Base-by-base conservation (phyloP, 2,888 invertebrate species). In the Lysandra bellargus region DNA sequence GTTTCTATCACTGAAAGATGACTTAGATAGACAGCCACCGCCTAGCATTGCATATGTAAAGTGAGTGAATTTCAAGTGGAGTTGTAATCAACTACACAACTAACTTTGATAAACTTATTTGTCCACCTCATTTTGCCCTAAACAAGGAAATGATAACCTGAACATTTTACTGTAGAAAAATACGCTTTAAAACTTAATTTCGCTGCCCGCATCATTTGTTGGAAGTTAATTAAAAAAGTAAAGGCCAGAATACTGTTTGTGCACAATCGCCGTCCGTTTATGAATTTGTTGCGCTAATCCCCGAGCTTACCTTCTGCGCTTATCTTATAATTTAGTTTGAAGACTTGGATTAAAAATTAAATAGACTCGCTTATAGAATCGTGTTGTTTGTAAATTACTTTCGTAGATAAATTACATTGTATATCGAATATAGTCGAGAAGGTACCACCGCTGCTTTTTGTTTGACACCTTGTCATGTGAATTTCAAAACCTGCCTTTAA, bases 251-350 rank as follows among this genome's bases (percentile, higher is more conserved):
- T 57, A 23, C 30, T 12, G 23, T 23, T 23, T 53, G 17, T 23
- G 30, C 49, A 76, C 53, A 76, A 53, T 76, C 76, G 53, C 76
- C 30, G 53, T 44, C 40, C 44, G 49, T 5, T 76, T 76, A 57
- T 53, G 33, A 76, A 76, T 53, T 76, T 76, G 76, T 57, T 6
- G 76, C 76, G 53, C 53, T 76, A 57, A 76, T 57, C 76, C 76
- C 76, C 23, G 57, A 76, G 76, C 57, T 57, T 57, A 76, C 30
- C 75, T 75, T 49, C 53, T 75, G 23, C 40, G 44, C 30, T 30
- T 75, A 75, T 49, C 75, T 53, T 75, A 75, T 9, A 75, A 75
- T 75, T 75, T 49, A 75, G 53, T 75, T 53, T 53, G 49, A 23
- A 49, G 75, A 44, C 49, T 75, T 12, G 23, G 49, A 75, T 49